These are phyloP conservation scores for Drosophila rufa DNA, from an alignment of 1,140 invertebrate species.

Conservation along the genomic window DNA sequence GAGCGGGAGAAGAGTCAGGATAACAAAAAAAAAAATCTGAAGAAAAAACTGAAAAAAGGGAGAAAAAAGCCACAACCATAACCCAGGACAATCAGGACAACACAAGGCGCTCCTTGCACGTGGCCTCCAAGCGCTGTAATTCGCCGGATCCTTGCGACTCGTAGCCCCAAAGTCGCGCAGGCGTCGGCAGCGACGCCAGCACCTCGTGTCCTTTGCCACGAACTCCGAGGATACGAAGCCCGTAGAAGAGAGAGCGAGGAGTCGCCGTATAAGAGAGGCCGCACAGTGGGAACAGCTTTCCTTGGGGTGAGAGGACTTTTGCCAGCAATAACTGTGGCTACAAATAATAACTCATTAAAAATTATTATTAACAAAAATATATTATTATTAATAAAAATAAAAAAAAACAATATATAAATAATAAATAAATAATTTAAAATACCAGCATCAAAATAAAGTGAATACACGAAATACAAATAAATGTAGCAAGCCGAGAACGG, in stretches of 20 bases:
- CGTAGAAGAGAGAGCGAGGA: constrained; percentile 1
- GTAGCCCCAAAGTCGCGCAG: constrained; percentile 44
- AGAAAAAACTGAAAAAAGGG: constrained; percentile 3
- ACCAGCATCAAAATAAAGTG: no score
- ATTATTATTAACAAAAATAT: no score
- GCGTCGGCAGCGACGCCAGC: constrained; percentile 66
- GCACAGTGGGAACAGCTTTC: constrained; percentile 3
- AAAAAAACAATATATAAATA: no score
- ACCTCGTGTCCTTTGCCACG: constrained; percentile 36
- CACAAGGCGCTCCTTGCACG: constrained; percentile 33
- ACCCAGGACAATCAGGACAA: constrained; percentile 40
- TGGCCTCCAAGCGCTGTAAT: constrained; percentile 72
- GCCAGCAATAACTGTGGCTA: not conserved
- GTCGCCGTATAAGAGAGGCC: constrained; percentile 9
- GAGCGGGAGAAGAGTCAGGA: constrained; percentile 7
- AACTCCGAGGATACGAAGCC: not conserved
- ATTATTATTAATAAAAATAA: no score
- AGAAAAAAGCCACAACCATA: constrained; percentile 14
- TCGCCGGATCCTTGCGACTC: constrained; percentile 62
- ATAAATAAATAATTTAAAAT: no score
- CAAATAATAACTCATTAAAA: no score
- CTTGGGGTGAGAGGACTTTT: not conserved
- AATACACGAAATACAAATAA: no score
- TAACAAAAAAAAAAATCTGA: not conserved
- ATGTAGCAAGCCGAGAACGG: no score